Evolutionary conservation across 2,888 invertebrate genomes (phyloP).

Genomic region (Neoascia interrupta): DNA sequence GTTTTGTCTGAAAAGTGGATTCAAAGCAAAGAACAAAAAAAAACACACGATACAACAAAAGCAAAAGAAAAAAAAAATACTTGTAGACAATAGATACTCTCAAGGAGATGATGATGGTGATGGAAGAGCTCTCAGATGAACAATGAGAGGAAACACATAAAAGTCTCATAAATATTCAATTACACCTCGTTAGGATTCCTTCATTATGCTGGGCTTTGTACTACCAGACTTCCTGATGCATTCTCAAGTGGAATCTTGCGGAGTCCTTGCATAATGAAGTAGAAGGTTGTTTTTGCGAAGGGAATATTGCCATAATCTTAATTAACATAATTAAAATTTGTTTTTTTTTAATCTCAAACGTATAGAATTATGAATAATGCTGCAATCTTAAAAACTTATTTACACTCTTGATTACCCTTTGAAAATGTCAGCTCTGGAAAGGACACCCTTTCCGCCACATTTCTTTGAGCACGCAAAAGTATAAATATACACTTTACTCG

Average conservation of each 20-base stretch:
- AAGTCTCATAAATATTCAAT: constrained; percentile 59
- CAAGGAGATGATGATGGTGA: neutral
- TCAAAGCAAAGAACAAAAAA: neutral
- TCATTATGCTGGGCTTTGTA: constrained; percentile 6
- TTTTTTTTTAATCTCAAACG: too few species aligned
- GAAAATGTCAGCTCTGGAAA: too few species aligned
- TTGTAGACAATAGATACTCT: neutral
- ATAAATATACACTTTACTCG: too few species aligned
- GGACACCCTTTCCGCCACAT: too few species aligned
- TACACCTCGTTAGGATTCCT: constrained; percentile 47
- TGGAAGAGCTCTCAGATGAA: constrained; percentile 10
- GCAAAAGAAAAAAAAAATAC: neutral
- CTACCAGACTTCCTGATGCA: constrained; percentile 21
- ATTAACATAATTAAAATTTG: too few species aligned
- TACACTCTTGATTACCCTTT: too few species aligned
- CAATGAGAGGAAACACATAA: constrained; percentile 50
- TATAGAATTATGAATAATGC: too few species aligned
- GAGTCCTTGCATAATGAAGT: neutral
- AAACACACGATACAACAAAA: neutral
- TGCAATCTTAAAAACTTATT: too few species aligned
- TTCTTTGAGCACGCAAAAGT: too few species aligned
- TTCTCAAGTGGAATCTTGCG: constrained; percentile 10
- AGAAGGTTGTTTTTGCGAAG: neutral
- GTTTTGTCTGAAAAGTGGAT: constrained; percentile 29
- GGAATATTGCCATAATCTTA: too few species aligned